A percentile compares a stretch with the other conserved stretches of the same genome.
Conservation (phyloP, 1,140 invertebrate species). For the Aphelenchoides fujianensis region DNA sequence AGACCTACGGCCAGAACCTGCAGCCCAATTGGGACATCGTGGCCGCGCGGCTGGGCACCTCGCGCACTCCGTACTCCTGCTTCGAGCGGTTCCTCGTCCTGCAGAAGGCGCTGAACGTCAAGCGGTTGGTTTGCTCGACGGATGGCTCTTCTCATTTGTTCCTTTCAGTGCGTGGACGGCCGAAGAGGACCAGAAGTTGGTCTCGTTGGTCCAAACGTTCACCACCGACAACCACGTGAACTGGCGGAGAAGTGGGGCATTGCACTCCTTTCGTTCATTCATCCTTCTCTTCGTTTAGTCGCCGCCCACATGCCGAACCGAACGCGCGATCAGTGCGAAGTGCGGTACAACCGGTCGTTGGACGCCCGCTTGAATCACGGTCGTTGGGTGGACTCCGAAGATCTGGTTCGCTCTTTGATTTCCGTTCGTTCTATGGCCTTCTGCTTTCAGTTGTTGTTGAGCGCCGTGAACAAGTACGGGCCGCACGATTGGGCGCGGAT, state of each 20-base stretch:
- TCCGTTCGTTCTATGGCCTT: slow-evolving; percentile 25
- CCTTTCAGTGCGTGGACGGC: slow-evolving; percentile 38
- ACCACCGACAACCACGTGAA: slow-evolving; percentile 40
- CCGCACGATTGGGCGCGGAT: slow-evolving; percentile 44
- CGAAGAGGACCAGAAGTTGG: slow-evolving; percentile 37
- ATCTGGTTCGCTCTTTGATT: slow-evolving; percentile 32
- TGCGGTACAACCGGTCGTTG: slow-evolving; percentile 38
- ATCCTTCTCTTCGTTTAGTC: slow-evolving; percentile 34
- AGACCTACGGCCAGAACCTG: not conserved
- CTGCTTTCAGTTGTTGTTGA: slow-evolving; percentile 41
- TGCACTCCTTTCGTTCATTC: slow-evolving; percentile 14
- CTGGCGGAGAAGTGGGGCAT: slow-evolving; percentile 38
- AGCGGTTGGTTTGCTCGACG: not conserved
- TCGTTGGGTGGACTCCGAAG: slow-evolving; percentile 40
- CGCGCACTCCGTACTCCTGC: slow-evolving; percentile 32
- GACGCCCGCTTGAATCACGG: slow-evolving; percentile 33
- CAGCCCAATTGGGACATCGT: slow-evolving; percentile 44
- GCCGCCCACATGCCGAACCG: slow-evolving; percentile 37
- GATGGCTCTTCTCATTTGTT: not conserved
- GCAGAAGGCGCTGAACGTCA: slow-evolving; percentile 15
- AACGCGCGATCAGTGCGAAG: slow-evolving; percentile 33
- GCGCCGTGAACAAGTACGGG: slow-evolving; percentile 41
- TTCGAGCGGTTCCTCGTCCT: slow-evolving; percentile 35
- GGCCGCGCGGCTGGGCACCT: slow-evolving; percentile 21
- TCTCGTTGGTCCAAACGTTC: slow-evolving; percentile 28